phyloP scores from a whole-genome alignment of 2,797 vertebrate species.

The Amblyopsis hoosieri region DNA sequence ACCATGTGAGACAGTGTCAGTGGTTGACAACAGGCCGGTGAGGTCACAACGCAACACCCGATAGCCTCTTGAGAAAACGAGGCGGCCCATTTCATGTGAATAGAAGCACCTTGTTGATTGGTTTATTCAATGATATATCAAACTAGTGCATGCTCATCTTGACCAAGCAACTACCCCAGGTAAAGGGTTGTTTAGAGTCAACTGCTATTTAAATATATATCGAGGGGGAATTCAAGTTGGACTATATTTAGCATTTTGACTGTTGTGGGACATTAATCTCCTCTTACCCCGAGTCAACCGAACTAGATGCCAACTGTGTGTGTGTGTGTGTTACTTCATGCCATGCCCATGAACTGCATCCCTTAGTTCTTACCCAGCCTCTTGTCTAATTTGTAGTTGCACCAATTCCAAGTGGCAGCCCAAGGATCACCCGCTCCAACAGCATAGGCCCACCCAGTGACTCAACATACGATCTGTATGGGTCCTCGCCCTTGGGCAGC shows the following conservation, averaged over 20 bases:
- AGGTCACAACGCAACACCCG: slow-evolving; percentile 1
- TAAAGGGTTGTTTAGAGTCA: slow-evolving; percentile 7
- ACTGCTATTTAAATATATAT: slow-evolving; percentile 25
- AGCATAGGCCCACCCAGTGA: slow-evolving; percentile 93
- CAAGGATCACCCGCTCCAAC: slow-evolving; percentile 96
- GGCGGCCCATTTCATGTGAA: slow-evolving; percentile 10
- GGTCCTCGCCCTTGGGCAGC: slow-evolving; percentile 92
- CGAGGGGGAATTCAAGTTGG: slow-evolving; percentile 26
- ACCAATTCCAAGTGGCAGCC: slow-evolving; percentile 79
- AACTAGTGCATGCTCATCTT: slow-evolving; percentile 14
- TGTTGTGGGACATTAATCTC: slow-evolving; percentile 52
- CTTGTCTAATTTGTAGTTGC: slow-evolving; percentile 74
- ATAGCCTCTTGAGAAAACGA: neutral
- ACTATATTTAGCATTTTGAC: slow-evolving; percentile 58
- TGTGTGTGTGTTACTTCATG: neutral
- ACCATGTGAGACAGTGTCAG: slow-evolving; percentile 8
- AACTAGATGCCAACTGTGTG: slow-evolving; percentile 15
- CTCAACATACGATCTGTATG: slow-evolving; percentile 89
- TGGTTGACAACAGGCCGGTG: slow-evolving; percentile 3
- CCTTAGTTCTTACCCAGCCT: slow-evolving; percentile 12
- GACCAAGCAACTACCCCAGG: neutral
- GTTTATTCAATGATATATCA: neutral
- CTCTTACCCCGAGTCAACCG: slow-evolving; percentile 59
- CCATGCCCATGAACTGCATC: slow-evolving; percentile 15
- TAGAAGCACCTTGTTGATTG: neutral